phyloP scores from a whole-genome alignment of 2,113 vertebrate species.

The Melierax canorus region DNA sequence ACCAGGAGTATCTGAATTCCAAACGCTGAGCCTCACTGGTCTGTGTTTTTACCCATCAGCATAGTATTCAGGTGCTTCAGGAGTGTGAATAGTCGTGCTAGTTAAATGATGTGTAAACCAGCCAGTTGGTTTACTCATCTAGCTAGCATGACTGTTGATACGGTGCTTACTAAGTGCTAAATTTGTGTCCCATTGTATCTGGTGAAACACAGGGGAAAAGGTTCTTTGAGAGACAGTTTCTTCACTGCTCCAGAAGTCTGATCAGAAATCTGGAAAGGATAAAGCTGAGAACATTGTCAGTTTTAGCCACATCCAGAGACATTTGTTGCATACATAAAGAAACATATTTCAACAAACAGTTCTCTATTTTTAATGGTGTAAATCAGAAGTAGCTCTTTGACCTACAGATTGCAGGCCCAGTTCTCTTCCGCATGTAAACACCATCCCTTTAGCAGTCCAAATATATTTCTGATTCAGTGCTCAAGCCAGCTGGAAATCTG shows the following conservation, averaged over 20 bases:
- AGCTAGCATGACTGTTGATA: neutral
- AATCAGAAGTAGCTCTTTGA: neutral
- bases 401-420: neutral
- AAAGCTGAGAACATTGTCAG: neutral
- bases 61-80: neutral
- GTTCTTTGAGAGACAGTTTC: neutral
- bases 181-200: neutral
- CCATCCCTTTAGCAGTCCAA: neutral
- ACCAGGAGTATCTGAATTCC: neutral
- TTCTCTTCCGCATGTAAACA: neutral
- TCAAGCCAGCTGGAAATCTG: neutral
- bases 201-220: neutral
- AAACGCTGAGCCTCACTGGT: neutral
- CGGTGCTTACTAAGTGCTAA: neutral
- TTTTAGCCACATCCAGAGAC: neutral
- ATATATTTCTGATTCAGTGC: neutral
- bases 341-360: neutral
- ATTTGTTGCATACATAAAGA: neutral
- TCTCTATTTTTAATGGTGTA: neutral
- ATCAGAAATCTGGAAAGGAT: neutral
- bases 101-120: neutral
- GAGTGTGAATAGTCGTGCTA: neutral
- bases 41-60: neutral
- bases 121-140: neutral
- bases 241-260: neutral